Conservation (phyloP, 2,113 vertebrate species). For the Anguilla japonica region DNA sequence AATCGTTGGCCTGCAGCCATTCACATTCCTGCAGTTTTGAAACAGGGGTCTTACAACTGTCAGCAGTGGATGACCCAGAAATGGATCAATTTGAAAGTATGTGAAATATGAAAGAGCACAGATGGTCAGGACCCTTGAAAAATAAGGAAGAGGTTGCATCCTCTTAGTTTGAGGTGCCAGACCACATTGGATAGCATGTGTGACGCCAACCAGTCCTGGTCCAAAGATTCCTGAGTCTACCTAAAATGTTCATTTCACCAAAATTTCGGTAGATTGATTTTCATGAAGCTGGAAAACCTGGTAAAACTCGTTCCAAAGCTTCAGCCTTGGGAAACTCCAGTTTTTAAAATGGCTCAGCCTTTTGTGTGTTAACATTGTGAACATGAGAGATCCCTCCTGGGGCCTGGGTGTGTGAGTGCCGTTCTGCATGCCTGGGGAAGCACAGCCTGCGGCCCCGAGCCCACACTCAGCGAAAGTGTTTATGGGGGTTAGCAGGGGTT, state of each 20-base stretch:
- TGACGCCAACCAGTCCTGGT: neutral
- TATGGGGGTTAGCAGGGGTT: conserved; percentile 57
- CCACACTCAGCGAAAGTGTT: conserved; percentile 40
- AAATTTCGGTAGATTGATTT: neutral
- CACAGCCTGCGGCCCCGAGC: conserved; percentile 23
- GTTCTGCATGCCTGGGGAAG: conserved; percentile 18
- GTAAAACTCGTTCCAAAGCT: neutral
- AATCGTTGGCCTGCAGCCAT: neutral
- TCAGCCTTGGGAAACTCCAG: neutral
- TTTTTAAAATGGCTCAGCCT: neutral
- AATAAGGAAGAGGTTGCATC: neutral
- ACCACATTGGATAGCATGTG: no score
- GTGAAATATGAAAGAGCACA: neutral
- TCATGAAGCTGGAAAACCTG: neutral
- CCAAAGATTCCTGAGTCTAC: neutral
- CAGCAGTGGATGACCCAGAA: neutral
- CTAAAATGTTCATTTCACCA: neutral
- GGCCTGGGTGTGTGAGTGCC: conserved; percentile 13
- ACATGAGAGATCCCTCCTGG: conserved; percentile 34
- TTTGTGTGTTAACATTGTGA: conserved; percentile 8
- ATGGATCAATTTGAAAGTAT: neutral
- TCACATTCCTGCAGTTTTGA: neutral
- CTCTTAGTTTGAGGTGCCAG: no score
- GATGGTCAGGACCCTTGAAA: neutral
- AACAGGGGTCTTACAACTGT: neutral